Percentiles rank a stretch among this genome's conserved stretches.
Evolutionary conservation across 2,797 vertebrate species (phyloP).

Genomic region (Microchirus variegatus): DNA sequence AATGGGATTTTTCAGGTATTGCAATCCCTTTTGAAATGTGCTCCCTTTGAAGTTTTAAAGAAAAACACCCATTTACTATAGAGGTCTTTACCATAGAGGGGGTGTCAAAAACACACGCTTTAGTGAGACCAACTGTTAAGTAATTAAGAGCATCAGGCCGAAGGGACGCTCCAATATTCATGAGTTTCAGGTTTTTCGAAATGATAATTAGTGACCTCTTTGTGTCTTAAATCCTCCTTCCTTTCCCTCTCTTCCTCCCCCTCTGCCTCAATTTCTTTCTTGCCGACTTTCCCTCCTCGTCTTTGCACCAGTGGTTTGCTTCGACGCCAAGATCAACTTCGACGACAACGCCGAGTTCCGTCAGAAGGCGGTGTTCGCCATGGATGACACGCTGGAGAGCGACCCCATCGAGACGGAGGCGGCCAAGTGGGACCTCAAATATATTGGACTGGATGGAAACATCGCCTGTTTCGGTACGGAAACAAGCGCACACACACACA

Average conservation of each 20-base stretch:
- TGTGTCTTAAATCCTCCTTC: constrained; percentile 14
- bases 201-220: constrained; percentile 37
- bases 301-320: constrained; percentile 90
- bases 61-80: constrained; percentile 56
- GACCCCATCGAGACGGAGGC: constrained; percentile 95
- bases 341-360: constrained; percentile 99
- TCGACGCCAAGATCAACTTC: constrained; percentile 99
- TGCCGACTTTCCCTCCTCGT: too few species aligned
- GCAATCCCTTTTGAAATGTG: constrained; percentile 57
- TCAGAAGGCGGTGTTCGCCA: constrained; percentile 95
- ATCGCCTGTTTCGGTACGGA: constrained; percentile 96
- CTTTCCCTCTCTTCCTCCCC: constrained; percentile 3
- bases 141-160: constrained; percentile 58
- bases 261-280: background rate
- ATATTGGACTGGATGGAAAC: constrained; percentile 97
- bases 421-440: constrained; percentile 95
- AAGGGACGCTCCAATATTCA: constrained; percentile 41
- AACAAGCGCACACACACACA: background rate
- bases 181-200: constrained; percentile 32
- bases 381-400: constrained; percentile 95
- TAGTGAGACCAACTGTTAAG: constrained; percentile 48
- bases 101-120: constrained; percentile 52
- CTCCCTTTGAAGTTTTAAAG: constrained; percentile 58
- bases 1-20: background rate
- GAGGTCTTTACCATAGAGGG: constrained; percentile 51